Conservation (phyloP, 2,113 vertebrate species). For the Xenopus laevis region DNA sequence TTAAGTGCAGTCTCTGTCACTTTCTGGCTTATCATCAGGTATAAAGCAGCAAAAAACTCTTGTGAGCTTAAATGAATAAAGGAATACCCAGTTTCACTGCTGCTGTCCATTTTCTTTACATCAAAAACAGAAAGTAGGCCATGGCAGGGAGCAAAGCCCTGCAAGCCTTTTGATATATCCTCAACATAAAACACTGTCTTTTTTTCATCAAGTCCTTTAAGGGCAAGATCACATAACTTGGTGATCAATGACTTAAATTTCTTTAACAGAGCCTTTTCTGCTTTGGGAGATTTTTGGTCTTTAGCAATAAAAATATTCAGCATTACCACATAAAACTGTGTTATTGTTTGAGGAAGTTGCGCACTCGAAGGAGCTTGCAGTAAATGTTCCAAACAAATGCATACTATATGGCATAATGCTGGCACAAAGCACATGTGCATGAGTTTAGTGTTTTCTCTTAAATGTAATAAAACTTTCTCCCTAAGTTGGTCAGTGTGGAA, state of each 20-base stretch:
- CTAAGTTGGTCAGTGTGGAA: conserved; percentile 54
- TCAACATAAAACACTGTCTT: conserved; percentile 68
- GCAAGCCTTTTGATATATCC: conserved; percentile 59
- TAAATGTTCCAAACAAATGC: conserved; percentile 73
- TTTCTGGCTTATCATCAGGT: conserved; percentile 70
- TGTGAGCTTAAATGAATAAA: conserved; percentile 84
- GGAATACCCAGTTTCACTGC: conserved; percentile 60
- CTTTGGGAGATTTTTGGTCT: conserved; percentile 1
- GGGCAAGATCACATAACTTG: conserved; percentile 70
- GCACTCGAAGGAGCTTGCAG: conserved; percentile 45
- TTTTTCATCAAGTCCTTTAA: conserved; percentile 67
- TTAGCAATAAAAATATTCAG: conserved; percentile 63
- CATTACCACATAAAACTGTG: conserved; percentile 79
- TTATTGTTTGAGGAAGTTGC: conserved; percentile 71
- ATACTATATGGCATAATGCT: conserved; percentile 76
- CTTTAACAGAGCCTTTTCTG: conserved; percentile 42
- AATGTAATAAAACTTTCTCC: conserved; percentile 59
- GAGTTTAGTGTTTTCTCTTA: conserved; percentile 64
- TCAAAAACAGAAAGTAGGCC: conserved; percentile 69
- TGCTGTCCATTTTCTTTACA: conserved; percentile 53
- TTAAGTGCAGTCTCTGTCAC: conserved; percentile 61
- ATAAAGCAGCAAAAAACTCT: conserved; percentile 82
- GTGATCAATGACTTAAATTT: conserved; percentile 54
- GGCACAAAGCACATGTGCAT: conserved; percentile 77
- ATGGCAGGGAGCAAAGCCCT: conserved; percentile 65